These are phyloP conservation scores for Hirundo rustica DNA, from an alignment of 2,797 vertebrate genomes.

Conservation along the genomic window DNA sequence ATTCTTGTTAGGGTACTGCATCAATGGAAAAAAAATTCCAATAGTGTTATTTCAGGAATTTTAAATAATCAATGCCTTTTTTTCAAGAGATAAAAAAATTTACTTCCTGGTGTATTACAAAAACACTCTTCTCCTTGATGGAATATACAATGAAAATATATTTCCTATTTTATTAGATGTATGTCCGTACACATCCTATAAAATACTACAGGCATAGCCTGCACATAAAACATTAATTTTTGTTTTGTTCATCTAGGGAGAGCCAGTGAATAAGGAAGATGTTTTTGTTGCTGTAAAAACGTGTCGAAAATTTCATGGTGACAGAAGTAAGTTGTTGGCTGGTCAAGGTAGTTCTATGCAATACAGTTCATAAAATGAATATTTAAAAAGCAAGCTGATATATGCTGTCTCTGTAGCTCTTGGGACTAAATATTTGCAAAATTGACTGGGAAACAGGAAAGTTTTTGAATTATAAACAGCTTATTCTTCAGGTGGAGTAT, in stretches of 20 bases:
- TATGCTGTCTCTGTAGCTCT: background rate
- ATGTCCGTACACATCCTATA: background rate
- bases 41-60: background rate
- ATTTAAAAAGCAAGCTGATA: background rate
- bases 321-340: constrained; percentile 86
- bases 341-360: background rate
- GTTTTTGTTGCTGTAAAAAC: constrained; percentile 97
- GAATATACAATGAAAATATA: background rate
- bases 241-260: constrained; percentile 77
- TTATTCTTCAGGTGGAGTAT: background rate
- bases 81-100: background rate
- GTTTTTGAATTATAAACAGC: background rate
- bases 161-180: background rate
- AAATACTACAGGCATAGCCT: background rate
- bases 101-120: background rate
- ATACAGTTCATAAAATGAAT: background rate
- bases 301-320: constrained; percentile 91
- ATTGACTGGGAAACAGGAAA: background rate
- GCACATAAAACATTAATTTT: background rate
- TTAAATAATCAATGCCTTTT: background rate
- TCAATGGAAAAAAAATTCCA: background rate
- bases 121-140: background rate
- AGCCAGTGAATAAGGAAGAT: constrained; percentile 85
- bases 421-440: background rate
- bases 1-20: background rate